These are phyloP conservation scores for Cavia porcellus DNA, from an alignment of 2,113 vertebrate species.

Conservation along the genomic window DNA sequence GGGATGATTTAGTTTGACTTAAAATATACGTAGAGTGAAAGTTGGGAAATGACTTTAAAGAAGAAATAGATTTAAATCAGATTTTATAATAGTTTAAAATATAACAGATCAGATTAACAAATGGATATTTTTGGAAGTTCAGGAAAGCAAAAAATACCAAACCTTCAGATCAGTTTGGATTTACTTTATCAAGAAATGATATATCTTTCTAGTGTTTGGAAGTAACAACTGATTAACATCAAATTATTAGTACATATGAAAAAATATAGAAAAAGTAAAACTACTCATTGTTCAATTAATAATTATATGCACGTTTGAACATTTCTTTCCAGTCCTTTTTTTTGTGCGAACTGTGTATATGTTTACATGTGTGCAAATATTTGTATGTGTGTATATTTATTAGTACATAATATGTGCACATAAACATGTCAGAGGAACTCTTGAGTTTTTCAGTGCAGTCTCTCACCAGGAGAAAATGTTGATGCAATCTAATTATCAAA, in stretches of 20 bases:
- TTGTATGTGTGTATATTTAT: background rate
- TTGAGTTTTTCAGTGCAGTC: background rate
- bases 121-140: background rate
- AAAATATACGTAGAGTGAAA: slow-evolving; percentile 2
- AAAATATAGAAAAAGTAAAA: background rate
- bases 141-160: background rate
- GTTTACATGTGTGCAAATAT: background rate
- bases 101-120: background rate
- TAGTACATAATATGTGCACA: background rate
- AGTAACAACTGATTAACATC: background rate
- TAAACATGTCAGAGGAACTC: background rate
- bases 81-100: slow-evolving; percentile 17
- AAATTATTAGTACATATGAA: slow-evolving; percentile 21
- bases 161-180: background rate
- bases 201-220: slow-evolving; percentile 2
- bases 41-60: slow-evolving; percentile 30
- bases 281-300: background rate
- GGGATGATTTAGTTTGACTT: background rate
- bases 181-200: slow-evolving; percentile 22
- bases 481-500: slow-evolving; percentile 22
- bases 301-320: background rate
- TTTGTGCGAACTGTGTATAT: background rate
- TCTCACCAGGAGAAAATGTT: background rate
- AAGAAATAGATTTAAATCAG: background rate
- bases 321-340: background rate